Evolutionary conservation across 2,113 vertebrate genomes (phyloP).

Genomic region (Burhinus oedicnemus): DNA sequence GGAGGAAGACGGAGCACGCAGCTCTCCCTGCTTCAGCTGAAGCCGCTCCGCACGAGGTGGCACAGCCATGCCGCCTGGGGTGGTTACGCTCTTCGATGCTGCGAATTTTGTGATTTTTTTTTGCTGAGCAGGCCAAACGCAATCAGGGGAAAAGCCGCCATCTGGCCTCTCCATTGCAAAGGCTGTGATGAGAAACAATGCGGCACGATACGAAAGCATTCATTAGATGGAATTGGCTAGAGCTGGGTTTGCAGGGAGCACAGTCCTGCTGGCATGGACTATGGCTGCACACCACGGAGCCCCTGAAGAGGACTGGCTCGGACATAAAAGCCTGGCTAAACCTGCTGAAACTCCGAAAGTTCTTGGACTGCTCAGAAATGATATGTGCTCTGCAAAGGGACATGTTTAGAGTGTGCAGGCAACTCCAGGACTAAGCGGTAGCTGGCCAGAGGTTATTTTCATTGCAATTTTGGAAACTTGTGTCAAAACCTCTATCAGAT

Average conservation of each 20-base stretch:
- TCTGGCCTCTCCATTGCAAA: not conserved
- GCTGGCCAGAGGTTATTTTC: not conserved
- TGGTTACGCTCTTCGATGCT: rapidly evolving
- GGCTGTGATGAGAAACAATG: rapidly evolving
- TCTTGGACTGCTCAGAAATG: not conserved
- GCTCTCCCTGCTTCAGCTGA: not conserved
- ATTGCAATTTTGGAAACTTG: not conserved
- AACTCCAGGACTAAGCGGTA: not conserved
- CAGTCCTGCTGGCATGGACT: not conserved
- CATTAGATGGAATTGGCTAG: not conserved
- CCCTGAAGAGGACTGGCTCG: not conserved
- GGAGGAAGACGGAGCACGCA: too few relatives aligned
- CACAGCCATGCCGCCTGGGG: not conserved
- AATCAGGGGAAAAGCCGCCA: not conserved
- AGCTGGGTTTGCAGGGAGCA: not conserved
- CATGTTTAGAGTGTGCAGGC: not conserved
- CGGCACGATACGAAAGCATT: rapidly evolving
- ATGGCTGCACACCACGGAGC: not conserved
- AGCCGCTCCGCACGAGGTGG: rapidly evolving
- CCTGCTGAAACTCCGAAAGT: not conserved
- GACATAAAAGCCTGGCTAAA: not conserved
- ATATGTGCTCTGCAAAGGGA: not conserved
- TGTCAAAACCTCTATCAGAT: not conserved
- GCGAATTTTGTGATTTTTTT: not conserved
- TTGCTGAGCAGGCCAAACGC: not conserved